Conservation (phyloP, 2,888 invertebrate species). For the Drosophila merina region DNA sequence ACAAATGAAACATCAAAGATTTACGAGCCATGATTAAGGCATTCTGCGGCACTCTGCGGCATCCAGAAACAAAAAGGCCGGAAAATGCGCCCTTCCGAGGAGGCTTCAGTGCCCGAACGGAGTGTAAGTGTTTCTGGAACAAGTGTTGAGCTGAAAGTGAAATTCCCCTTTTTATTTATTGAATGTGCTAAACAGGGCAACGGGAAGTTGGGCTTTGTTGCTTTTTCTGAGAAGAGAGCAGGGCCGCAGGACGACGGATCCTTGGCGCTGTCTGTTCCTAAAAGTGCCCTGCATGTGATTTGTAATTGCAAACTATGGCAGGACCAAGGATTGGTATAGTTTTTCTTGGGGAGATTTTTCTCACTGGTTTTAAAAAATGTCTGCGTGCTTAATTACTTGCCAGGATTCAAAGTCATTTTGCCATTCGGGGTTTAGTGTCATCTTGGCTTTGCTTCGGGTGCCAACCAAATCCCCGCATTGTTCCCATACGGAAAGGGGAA, state of each 20-base stretch:
- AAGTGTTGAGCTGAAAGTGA: constrained; percentile 63
- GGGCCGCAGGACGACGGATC: not conserved
- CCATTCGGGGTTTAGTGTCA: not conserved
- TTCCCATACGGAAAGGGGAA: constrained; percentile 12
- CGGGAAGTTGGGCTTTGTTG: not conserved
- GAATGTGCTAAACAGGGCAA: constrained; percentile 52
- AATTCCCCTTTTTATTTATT: constrained; percentile 59
- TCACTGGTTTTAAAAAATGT: not conserved
- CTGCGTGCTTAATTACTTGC: not conserved
- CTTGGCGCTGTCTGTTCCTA: not conserved
- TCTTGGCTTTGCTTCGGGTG: not conserved
- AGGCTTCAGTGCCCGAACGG: constrained; percentile 30
- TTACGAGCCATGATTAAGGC: constrained; percentile 79
- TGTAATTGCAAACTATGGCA: not conserved
- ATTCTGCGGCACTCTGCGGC: constrained; percentile 50
- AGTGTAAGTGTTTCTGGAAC: constrained; percentile 47
- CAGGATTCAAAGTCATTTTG: not conserved
- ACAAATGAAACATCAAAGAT: constrained; percentile 81
- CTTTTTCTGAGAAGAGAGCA: not conserved
- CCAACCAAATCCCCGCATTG: constrained; percentile 2
- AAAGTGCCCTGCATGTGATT: not conserved
- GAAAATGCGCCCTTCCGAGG: constrained; percentile 30
- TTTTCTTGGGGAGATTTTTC: no score
- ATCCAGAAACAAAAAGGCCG: constrained; percentile 36
- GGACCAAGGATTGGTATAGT: not conserved